Conservation (phyloP, 2,888 invertebrate species). For the Pyrochroa serraticornis region DNA sequence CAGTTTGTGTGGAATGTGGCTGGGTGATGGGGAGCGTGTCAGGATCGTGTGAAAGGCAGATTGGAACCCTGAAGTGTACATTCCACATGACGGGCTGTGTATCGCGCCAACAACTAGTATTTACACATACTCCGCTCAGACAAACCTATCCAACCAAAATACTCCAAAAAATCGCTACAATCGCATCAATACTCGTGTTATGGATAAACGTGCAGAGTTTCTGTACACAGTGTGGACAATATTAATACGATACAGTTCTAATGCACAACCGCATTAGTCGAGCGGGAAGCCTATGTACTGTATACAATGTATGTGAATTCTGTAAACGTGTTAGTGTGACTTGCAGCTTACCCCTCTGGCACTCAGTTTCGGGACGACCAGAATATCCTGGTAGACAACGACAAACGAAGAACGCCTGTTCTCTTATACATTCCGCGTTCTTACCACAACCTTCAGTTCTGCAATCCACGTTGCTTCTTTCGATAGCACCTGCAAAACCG, state of each 20-base stretch:
- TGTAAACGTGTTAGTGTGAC: conserved; percentile 26
- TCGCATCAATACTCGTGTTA: conserved; percentile 26
- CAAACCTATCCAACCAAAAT: conserved; percentile 11
- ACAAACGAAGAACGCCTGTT: conserved; percentile 83
- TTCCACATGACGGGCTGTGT: conserved; percentile 62
- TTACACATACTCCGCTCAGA: conserved; percentile 38
- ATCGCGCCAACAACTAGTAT: conserved; percentile 52
- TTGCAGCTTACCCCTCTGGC: conserved; percentile 66
- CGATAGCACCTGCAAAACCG: conserved; percentile 61
- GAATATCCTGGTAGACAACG: conserved; percentile 77
- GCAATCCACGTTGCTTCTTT: conserved; percentile 74
- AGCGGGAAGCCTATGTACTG: conserved; percentile 50
- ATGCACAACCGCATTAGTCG: conserved; percentile 46
- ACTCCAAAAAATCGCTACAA: conserved; percentile 28
- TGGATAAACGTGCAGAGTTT: conserved; percentile 52
- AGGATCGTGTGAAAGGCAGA: conserved; percentile 60
- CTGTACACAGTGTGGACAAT: conserved; percentile 46
- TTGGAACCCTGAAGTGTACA: conserved; percentile 69
- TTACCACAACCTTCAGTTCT: conserved; percentile 83
- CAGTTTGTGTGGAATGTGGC: conserved; percentile 52
- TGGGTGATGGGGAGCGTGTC: conserved; percentile 42
- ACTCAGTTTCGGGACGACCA: conserved; percentile 75
- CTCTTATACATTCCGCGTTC: conserved; percentile 85
- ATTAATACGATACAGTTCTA: conserved; percentile 36
- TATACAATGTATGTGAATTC: conserved; percentile 43